Evolutionary conservation across 2,113 vertebrate genomes (phyloP).

Genomic region (Lagopus leucura): DNA sequence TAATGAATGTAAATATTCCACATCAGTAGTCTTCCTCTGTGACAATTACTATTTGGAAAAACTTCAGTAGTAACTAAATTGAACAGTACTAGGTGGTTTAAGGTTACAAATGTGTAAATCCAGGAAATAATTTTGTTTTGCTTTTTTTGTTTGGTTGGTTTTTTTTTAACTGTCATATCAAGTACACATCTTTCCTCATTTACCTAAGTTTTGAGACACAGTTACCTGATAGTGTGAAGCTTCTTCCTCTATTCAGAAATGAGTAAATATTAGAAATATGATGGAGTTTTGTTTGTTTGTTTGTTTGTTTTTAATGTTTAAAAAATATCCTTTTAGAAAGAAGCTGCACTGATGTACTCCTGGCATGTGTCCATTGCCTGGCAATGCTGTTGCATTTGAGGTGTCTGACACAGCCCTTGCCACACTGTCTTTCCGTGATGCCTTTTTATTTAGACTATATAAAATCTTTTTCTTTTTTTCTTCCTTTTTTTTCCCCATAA

Average conservation of each 20-base stretch:
- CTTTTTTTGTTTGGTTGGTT: background rate
- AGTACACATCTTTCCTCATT: background rate
- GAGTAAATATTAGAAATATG: background rate
- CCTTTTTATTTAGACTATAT: background rate
- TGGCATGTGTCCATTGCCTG: background rate
- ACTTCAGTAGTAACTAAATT: background rate
- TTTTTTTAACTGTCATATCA: fast-evolving
- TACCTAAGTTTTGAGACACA: background rate
- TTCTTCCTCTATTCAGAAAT: background rate
- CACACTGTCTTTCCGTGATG: background rate
- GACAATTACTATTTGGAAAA: background rate
- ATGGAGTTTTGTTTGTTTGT: no score
- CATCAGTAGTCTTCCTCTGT: background rate
- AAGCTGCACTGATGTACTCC: fast-evolving
- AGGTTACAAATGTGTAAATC: background rate
- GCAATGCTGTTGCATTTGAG: background rate
- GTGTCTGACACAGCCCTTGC: background rate
- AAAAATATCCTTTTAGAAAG: background rate
- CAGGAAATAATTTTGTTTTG: background rate
- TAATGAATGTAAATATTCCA: background rate
- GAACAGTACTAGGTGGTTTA: background rate
- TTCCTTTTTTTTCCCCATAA: background rate
- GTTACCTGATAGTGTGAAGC: background rate
- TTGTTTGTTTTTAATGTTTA: background rate
- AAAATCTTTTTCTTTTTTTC: background rate